A percentile compares a stretch with the other conserved stretches of the same genome.
These are phyloP conservation scores for Chrysolina oricalcia DNA, from an alignment of 2,888 invertebrate genomes.

Conservation along the genomic window DNA sequence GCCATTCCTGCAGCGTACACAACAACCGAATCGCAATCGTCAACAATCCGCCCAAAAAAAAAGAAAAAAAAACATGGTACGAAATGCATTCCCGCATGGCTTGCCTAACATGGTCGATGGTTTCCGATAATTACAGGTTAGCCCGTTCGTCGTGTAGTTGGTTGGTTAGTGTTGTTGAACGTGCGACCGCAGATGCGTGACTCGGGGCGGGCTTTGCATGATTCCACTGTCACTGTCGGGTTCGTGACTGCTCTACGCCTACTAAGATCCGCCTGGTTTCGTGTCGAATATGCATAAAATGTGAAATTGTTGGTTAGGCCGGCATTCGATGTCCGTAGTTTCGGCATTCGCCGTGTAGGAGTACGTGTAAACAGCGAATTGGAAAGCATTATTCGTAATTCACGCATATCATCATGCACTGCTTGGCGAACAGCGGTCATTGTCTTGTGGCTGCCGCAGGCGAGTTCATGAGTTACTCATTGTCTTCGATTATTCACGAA, in stretches of 20 bases:
- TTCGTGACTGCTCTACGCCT: constrained; percentile 69
- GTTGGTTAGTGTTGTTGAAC: constrained; percentile 68
- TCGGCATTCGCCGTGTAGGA: neutral
- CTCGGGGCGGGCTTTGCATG: constrained; percentile 68
- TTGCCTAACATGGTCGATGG: constrained; percentile 66
- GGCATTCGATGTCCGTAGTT: constrained; percentile 6
- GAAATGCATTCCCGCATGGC: constrained; percentile 57
- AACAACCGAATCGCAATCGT: neutral
- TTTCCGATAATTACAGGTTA: constrained; percentile 70
- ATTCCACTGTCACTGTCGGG: constrained; percentile 67
- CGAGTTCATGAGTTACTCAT: neutral
- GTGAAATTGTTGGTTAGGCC: constrained; percentile 21
- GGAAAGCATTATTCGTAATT: constrained; percentile 16
- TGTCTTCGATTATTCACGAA: neutral
- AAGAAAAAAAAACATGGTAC: constrained; percentile 55
- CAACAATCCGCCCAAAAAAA: constrained; percentile 47
- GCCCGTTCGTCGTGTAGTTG: constrained; percentile 65
- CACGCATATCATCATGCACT: constrained; percentile 14
- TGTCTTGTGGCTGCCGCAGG: neutral
- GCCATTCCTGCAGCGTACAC: no score
- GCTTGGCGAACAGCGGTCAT: constrained; percentile 10
- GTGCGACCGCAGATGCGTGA: constrained; percentile 68
- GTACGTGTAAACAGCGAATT: constrained; percentile 14
- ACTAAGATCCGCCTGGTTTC: constrained; percentile 65
- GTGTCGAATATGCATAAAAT: constrained; percentile 39